Conservation (phyloP, 2,888 invertebrate species). For the Arge pagana region DNA sequence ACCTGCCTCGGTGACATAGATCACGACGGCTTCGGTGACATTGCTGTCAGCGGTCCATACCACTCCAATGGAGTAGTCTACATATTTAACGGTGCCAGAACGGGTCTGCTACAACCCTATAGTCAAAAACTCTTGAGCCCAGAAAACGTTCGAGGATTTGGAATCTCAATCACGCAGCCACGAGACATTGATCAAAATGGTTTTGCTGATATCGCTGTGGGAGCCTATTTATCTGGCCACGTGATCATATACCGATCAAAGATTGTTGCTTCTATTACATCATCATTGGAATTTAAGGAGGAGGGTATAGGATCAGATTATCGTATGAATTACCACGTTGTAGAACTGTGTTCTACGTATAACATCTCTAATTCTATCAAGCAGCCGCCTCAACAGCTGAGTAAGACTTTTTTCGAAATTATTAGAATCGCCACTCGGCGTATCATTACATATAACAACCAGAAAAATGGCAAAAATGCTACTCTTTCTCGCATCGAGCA, state of each 20-base stretch:
- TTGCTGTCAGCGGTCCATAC: conserved; percentile 51
- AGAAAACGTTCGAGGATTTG: conserved; percentile 53
- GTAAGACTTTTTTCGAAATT: too few species aligned
- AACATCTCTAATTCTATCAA: too few species aligned
- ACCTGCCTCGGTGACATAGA: conserved; percentile 65
- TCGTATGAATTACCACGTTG: too few species aligned
- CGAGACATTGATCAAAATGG: conserved; percentile 57
- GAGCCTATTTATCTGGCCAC: conserved; percentile 54
- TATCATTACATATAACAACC: too few species aligned
- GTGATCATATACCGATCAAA: conserved; percentile 51
- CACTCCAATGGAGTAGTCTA: conserved; percentile 44
- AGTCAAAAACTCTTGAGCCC: conserved; percentile 53
- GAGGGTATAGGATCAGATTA: too few species aligned
- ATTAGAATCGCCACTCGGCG: too few species aligned
- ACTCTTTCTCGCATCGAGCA: too few species aligned
- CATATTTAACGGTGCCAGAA: conserved; percentile 46
- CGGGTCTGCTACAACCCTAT: conserved; percentile 37
- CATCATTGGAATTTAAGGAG: too few species aligned
- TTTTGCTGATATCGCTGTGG: conserved; percentile 53
- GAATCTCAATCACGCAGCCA: conserved; percentile 55
- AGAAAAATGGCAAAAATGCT: too few species aligned
- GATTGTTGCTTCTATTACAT: conserved; percentile 43
- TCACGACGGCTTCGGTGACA: conserved; percentile 61
- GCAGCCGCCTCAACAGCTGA: too few species aligned
- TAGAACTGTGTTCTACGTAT: too few species aligned